These are phyloP conservation scores for Saguinus midas DNA, from an alignment of 2,113 vertebrate species.

Conservation along the genomic window DNA sequence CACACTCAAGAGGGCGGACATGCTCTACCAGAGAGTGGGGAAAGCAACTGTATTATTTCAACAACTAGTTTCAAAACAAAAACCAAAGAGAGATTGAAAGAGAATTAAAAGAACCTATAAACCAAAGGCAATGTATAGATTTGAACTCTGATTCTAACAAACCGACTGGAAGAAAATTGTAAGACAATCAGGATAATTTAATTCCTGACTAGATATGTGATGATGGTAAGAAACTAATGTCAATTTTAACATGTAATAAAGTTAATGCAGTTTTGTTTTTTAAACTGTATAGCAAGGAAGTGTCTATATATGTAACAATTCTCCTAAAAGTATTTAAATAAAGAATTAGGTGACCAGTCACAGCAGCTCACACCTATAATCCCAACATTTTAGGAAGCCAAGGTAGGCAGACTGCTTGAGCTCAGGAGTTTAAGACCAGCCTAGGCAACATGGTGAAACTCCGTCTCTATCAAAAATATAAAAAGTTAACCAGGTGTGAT, in stretches of 20 bases:
- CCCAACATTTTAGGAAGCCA: too few species aligned
- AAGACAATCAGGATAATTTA: neutral
- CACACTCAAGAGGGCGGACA: neutral
- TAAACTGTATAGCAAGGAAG: neutral
- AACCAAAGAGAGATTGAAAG: neutral
- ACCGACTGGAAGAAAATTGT: neutral
- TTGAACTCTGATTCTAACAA: neutral
- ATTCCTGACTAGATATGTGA: neutral
- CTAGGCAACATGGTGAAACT: too few species aligned
- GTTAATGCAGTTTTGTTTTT: neutral
- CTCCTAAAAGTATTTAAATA: neutral
- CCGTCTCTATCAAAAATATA: too few species aligned
- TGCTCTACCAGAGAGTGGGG: neutral
- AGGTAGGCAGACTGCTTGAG: too few species aligned
- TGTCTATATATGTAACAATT: neutral
- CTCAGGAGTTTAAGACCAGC: too few species aligned
- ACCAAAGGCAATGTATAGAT: neutral
- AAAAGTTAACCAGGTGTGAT: too few species aligned
- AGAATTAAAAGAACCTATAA: neutral
- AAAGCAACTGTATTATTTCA: neutral
- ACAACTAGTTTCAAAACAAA: neutral
- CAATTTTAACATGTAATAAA: neutral
- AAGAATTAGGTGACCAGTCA: neutral
- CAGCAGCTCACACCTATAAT: too few species aligned
- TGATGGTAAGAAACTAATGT: neutral